These are phyloP conservation scores for Phymorhynchus buccinoides DNA, from an alignment of 1,140 invertebrate species.

Conservation along the genomic window DNA sequence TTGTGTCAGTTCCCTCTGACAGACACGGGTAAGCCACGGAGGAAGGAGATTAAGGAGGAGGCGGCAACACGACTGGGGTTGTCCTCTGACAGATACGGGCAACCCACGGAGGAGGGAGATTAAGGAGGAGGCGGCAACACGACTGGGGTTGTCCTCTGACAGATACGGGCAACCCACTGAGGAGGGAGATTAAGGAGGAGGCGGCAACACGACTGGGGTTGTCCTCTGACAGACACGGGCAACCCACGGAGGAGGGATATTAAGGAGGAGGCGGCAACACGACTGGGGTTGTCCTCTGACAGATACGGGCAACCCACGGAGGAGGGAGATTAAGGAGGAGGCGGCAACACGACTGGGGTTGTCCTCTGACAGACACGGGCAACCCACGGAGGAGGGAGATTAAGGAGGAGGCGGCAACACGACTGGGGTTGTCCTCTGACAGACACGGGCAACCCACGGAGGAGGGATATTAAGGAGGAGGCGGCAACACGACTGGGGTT, in stretches of 20 bases:
- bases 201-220: too few species aligned
- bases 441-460: neutral
- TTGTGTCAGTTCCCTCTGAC: constrained; percentile 5
- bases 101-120: neutral
- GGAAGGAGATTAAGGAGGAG: neutral
- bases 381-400: neutral
- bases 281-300: too few species aligned
- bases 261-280: neutral
- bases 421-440: too few species aligned
- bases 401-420: neutral
- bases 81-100: neutral
- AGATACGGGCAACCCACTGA: neutral
- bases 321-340: neutral
- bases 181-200: neutral
- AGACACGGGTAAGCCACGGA: neutral
- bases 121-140: neutral
- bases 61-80: neutral
- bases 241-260: neutral
- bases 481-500: too few species aligned
- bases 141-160: too few species aligned
- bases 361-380: neutral
- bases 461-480: neutral
- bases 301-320: neutral
- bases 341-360: too few species aligned
- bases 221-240: neutral